These are phyloP conservation scores for Trimorus sp. DNA, from an alignment of 2,888 invertebrate genomes.

Conservation along the genomic window DNA sequence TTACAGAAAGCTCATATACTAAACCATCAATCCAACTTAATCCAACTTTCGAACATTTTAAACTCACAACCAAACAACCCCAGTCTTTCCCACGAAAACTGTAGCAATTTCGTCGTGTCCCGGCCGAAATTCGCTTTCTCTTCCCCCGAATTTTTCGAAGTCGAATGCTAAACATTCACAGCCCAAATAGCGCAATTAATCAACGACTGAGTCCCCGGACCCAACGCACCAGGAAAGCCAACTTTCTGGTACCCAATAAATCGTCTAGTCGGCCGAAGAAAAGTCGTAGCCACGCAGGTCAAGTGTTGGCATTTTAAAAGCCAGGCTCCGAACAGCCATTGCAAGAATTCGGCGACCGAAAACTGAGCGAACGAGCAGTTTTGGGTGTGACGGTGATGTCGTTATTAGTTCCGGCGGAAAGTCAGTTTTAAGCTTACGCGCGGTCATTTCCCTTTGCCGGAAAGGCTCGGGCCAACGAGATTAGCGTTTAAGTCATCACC, in stretches of 20 bases:
- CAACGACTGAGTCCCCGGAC: neutral
- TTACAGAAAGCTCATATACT: too few species aligned
- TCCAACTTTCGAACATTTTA: too few species aligned
- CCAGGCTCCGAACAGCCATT: conserved; percentile 26
- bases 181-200: neutral
- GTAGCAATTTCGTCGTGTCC: too few species aligned
- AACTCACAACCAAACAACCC: too few species aligned
- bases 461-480: conserved; percentile 38
- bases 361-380: conserved; percentile 23
- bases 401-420: conserved; percentile 45
- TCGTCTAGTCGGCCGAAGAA: conserved; percentile 22
- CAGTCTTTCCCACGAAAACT: too few species aligned
- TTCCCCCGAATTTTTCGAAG: neutral
- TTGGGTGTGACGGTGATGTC: conserved; percentile 49
- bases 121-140: neutral
- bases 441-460: conserved; percentile 33
- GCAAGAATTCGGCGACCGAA: conserved; percentile 29
- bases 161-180: neutral
- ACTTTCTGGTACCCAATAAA: conserved; percentile 38
- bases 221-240: conserved; percentile 25
- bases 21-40: too few species aligned
- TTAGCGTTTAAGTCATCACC: conserved; percentile 36
- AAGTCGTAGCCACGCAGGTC: conserved; percentile 49
- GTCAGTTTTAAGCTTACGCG: conserved; percentile 39
- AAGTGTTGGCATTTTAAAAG: conserved; percentile 27